These are phyloP conservation scores for Heliothis subflexa DNA, from an alignment of 1,140 invertebrate genomes.

Conservation along the genomic window DNA sequence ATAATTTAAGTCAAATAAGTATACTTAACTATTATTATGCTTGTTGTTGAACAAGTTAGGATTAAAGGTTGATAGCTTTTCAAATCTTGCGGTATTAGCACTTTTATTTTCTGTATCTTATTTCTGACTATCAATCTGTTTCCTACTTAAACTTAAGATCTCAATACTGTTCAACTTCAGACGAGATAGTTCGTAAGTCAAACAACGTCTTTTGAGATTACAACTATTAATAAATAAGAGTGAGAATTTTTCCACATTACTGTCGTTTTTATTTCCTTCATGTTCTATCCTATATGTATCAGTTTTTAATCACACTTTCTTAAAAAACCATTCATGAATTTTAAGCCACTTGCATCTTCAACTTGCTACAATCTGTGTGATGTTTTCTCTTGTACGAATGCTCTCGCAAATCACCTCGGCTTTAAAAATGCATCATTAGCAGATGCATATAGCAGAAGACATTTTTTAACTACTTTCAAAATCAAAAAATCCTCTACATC, in stretches of 20 bases:
- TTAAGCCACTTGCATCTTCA: no score
- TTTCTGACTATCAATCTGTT: not conserved
- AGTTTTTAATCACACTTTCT: not conserved
- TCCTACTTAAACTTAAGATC: conserved; percentile 22
- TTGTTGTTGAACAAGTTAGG: not conserved
- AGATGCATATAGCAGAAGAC: no score
- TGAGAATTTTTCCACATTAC: conserved; percentile 5
- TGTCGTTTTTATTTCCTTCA: not conserved
- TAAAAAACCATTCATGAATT: not conserved
- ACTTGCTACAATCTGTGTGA: no score
- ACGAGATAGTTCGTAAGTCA: conserved; percentile 34
- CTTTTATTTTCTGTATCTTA: not conserved
- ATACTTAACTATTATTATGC: not conserved
- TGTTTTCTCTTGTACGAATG: no score
- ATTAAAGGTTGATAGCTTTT: not conserved
- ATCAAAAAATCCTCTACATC: no score
- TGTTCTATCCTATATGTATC: not conserved
- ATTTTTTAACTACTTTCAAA: no score
- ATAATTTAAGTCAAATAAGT: not conserved
- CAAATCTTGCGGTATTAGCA: not conserved
- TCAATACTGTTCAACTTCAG: conserved; percentile 5
- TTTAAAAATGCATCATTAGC: no score
- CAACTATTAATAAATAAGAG: conserved; percentile 16
- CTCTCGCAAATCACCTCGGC: no score
- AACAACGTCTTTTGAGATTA: conserved; percentile 38